These are phyloP conservation scores for Myrmophylax atrothorax DNA, from an alignment of 2,113 vertebrate genomes.

Conservation along the genomic window DNA sequence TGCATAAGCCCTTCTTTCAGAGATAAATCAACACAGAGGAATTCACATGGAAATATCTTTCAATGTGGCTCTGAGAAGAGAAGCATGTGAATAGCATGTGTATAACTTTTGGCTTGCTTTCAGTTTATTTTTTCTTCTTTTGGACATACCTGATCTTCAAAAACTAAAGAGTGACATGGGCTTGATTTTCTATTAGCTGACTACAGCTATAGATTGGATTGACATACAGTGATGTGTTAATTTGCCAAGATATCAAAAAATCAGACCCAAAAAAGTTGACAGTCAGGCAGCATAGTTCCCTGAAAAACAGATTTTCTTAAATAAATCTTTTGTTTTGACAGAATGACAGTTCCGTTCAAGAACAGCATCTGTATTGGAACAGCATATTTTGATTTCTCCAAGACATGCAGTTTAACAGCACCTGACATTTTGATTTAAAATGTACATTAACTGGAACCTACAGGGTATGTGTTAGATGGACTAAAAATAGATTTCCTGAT, in stretches of 20 bases:
- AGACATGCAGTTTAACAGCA: background rate
- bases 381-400: conserved; percentile 8
- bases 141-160: background rate
- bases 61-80: background rate
- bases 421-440: background rate
- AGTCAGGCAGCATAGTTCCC: background rate
- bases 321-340: conserved; percentile 35
- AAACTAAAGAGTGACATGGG: background rate
- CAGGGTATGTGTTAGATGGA: background rate
- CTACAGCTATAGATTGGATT: background rate
- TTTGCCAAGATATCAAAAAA: background rate
- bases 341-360: background rate
- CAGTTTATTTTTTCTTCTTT: background rate
- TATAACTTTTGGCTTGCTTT: background rate
- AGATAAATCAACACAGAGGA: background rate
- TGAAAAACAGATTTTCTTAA: conserved; percentile 19
- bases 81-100: background rate
- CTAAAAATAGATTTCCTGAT: background rate
- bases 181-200: background rate
- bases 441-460: background rate
- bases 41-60: background rate
- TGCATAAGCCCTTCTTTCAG: background rate
- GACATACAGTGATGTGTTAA: background rate
- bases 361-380: background rate
- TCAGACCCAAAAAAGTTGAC: background rate